phyloP scores from a whole-genome alignment of 2,113 vertebrate species.

The Propithecus coquereli region DNA sequence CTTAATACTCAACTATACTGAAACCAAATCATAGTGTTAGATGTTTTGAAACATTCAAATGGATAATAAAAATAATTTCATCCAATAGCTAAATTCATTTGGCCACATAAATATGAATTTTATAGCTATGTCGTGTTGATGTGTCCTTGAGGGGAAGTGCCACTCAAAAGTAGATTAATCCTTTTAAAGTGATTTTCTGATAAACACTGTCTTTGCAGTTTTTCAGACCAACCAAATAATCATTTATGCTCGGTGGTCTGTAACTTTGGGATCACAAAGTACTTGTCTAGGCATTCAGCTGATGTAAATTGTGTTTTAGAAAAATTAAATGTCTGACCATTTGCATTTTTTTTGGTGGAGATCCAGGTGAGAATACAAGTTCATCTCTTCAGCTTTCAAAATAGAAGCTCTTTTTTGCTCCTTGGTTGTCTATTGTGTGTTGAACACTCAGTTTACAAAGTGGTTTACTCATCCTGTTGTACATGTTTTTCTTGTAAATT shows the following conservation, averaged over 20 bases:
- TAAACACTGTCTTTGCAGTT: background rate
- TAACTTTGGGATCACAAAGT: background rate
- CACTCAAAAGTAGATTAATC: background rate
- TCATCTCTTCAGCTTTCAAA: background rate
- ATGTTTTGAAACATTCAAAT: background rate
- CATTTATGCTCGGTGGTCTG: background rate
- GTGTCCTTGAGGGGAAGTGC: background rate
- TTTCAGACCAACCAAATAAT: background rate
- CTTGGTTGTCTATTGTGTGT: too few relatives aligned
- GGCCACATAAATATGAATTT: background rate
- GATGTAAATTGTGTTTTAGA: background rate
- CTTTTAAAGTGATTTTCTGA: background rate
- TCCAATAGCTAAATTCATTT: background rate
- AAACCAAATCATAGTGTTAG: background rate
- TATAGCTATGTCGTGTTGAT: too few relatives aligned
- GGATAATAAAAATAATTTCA: background rate
- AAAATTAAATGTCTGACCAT: background rate
- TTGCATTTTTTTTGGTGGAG: background rate
- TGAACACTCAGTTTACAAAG: too few relatives aligned
- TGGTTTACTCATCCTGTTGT: background rate
- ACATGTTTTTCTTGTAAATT: too few relatives aligned
- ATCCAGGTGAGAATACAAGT: background rate
- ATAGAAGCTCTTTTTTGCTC: background rate
- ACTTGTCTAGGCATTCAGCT: background rate
- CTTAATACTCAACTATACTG: background rate